Conservation (phyloP, 2,113 vertebrate species). For the Sander vitreus region DNA sequence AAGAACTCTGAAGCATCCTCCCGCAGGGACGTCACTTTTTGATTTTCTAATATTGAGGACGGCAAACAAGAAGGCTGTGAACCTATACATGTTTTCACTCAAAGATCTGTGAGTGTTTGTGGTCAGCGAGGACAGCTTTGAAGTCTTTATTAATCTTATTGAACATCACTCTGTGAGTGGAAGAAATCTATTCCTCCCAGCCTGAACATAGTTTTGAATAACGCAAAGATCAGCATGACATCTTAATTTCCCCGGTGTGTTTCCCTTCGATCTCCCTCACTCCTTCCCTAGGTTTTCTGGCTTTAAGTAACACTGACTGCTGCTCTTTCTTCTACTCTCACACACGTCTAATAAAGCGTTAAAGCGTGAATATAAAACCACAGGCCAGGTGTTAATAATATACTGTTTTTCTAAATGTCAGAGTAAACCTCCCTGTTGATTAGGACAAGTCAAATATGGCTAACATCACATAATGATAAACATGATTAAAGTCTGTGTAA, state of each 20-base stretch:
- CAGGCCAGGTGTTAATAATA: background rate
- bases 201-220: constrained; percentile 10
- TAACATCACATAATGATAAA: too few relatives aligned
- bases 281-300: background rate
- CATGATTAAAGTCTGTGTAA: too few relatives aligned
- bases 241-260: constrained; percentile 50
- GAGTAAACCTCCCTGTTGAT: too few relatives aligned
- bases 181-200: constrained; percentile 10
- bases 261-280: constrained; percentile 16
- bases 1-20: background rate
- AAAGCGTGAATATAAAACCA: too few relatives aligned
- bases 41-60: constrained; percentile 4
- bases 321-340: background rate
- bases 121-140: background rate
- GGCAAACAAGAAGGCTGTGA: background rate
- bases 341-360: background rate
- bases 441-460: too few relatives aligned
- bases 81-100: background rate
- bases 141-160: constrained; percentile 19
- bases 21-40: background rate
- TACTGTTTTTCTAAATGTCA: too few relatives aligned
- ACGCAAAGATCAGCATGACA: constrained; percentile 38
- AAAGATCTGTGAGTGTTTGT: background rate
- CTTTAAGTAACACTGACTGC: background rate
- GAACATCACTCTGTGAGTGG: background rate